Conservation (phyloP, 2,113 vertebrate species). For the Tupaia chinensis region DNA sequence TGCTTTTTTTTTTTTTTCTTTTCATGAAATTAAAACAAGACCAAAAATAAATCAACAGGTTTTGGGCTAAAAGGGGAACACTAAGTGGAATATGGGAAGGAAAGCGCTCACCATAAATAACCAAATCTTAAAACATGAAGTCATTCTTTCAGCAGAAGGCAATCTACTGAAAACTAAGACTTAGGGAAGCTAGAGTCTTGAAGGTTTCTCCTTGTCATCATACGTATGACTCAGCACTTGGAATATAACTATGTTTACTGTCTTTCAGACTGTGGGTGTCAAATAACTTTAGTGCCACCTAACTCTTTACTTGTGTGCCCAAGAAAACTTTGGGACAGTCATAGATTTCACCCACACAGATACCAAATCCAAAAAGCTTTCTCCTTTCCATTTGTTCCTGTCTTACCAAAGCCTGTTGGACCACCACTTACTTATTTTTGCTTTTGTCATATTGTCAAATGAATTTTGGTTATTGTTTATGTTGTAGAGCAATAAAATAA, state of each 20-base stretch:
- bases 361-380: neutral
- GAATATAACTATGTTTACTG: conserved; percentile 73
- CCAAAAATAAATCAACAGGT: neutral
- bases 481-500: neutral
- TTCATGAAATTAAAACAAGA: conserved; percentile 46
- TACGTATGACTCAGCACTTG: conserved; percentile 73
- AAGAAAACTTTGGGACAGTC: conserved; percentile 39
- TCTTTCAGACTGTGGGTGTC: conserved; percentile 50
- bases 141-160: conserved; percentile 21
- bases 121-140: neutral
- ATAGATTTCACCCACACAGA: neutral
- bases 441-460: neutral
- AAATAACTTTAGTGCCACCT: conserved; percentile 65
- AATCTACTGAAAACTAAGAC: neutral
- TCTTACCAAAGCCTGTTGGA: neutral
- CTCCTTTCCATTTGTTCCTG: neutral
- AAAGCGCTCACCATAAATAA: conserved; percentile 3
- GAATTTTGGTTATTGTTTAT: neutral
- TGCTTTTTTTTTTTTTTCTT: conserved; percentile 52
- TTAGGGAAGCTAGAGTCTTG: conserved; percentile 1
- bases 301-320: neutral
- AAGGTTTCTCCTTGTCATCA: conserved; percentile 19
- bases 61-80: rapidly evolving
- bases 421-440: neutral
- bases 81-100: neutral